A percentile compares a stretch with the other conserved stretches of the same genome.
Evolutionary conservation across 2,797 vertebrate species (phyloP).

Genomic region (Lepidocolaptes lacrymiger): DNA sequence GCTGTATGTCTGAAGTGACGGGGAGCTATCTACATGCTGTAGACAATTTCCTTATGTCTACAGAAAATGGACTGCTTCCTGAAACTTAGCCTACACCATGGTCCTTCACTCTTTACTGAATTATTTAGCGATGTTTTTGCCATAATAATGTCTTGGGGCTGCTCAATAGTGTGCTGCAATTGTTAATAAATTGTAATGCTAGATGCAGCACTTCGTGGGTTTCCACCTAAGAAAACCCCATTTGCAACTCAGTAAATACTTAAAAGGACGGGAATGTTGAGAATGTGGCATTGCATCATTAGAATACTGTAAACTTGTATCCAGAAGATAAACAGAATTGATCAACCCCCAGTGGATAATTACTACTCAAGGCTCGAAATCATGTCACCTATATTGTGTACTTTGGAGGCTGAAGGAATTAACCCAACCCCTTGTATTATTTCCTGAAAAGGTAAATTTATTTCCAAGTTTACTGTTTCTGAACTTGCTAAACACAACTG

Average conservation of each 20-base stretch:
- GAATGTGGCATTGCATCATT: neutral
- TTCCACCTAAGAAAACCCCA: neutral
- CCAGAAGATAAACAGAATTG: neutral
- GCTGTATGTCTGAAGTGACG: neutral
- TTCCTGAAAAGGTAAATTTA: neutral
- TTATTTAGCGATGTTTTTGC: neutral
- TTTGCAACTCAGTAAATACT: neutral
- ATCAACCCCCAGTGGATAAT: neutral
- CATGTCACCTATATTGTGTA: neutral
- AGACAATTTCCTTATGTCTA: neutral
- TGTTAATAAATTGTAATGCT: neutral
- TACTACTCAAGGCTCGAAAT: neutral
- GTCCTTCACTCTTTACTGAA: neutral
- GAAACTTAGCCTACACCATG: neutral
- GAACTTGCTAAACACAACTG: neutral
- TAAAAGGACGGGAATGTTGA: neutral
- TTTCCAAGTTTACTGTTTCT: neutral
- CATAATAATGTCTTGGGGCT: neutral
- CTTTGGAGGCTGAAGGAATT: neutral
- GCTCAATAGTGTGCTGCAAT: neutral
- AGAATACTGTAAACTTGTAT: neutral
- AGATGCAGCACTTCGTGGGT: neutral
- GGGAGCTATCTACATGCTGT: accelerated
- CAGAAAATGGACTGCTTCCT: neutral
- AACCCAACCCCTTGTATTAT: neutral